Evolutionary conservation across 2,113 vertebrate species (phyloP).

Genomic region (Urocitellus parryii): DNA sequence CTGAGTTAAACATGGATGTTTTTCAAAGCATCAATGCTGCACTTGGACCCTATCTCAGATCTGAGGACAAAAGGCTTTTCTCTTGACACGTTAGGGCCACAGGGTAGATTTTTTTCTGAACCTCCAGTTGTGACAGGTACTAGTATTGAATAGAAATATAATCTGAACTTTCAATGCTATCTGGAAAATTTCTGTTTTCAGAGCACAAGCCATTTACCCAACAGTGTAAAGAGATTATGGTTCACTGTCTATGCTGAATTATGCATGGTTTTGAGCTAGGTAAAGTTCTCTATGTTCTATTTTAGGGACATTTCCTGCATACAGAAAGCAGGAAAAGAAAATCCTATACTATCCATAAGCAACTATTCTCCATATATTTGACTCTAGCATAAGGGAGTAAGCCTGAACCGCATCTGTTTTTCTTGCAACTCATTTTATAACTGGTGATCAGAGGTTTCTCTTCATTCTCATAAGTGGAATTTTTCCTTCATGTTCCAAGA

Average conservation of each 20-base stretch:
- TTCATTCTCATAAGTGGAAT: conserved; percentile 67
- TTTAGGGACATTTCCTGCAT: conserved; percentile 72
- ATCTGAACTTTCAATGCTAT: conserved; percentile 78
- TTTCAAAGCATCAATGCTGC: neutral
- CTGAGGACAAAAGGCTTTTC: conserved; percentile 47
- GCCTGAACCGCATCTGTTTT: conserved; percentile 58
- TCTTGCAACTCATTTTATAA: conserved; percentile 73
- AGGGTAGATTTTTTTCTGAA: conserved; percentile 59
- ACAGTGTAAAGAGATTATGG: conserved; percentile 82
- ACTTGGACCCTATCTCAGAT: conserved; percentile 35
- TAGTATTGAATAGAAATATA: conserved; percentile 70
- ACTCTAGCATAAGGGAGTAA: conserved; percentile 66
- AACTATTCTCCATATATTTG: conserved; percentile 78
- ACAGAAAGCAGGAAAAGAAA: conserved; percentile 21
- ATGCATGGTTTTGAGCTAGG: conserved; percentile 82
- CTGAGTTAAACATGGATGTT: neutral
- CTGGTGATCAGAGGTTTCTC: conserved; percentile 63
- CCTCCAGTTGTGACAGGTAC: conserved; percentile 62
- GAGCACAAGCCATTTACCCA: conserved; percentile 81
- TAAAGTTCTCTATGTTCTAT: conserved; percentile 75
- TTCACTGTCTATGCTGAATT: conserved; percentile 84
- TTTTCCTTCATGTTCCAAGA: conserved; percentile 56
- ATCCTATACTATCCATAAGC: conserved; percentile 64
- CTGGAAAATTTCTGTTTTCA: conserved; percentile 79
- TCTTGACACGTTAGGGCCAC: conserved; percentile 59